These are phyloP conservation scores for Menura novaehollandiae DNA, from an alignment of 2,113 vertebrate species.

Conservation along the genomic window DNA sequence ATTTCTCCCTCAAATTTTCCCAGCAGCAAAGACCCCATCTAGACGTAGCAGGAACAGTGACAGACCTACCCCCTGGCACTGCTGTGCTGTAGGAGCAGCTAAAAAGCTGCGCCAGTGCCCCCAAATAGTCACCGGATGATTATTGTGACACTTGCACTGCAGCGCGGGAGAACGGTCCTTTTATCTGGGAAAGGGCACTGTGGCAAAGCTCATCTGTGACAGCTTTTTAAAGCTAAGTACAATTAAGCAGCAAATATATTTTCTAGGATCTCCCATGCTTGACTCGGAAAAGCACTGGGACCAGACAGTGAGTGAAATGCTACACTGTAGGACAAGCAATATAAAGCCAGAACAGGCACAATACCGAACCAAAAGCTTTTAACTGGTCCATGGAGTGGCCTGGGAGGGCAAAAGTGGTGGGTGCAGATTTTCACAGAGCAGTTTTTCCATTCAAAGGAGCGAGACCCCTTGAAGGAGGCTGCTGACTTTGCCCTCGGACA, in stretches of 20 bases:
- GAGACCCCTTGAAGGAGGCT: not conserved
- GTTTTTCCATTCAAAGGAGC: not conserved
- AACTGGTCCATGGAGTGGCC: rapidly evolving
- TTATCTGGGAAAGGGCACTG: not conserved
- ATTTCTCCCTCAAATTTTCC: not conserved
- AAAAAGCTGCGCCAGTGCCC: not conserved
- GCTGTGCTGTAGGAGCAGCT: not conserved
- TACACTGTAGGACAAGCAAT: not conserved
- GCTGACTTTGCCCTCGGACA: not conserved
- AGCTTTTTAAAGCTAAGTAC: not conserved
- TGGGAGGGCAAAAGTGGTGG: not conserved
- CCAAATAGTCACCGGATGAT: rapidly evolving
- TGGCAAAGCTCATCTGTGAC: not conserved
- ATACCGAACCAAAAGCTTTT: not conserved
- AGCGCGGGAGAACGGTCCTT: not conserved
- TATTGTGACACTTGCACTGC: not conserved
- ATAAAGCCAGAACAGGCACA: not conserved
- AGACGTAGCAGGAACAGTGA: not conserved
- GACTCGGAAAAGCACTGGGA: not conserved
- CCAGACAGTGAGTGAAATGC: not conserved
- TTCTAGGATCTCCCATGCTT: not conserved
- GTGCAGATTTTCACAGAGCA: not conserved
- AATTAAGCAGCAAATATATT: not conserved
- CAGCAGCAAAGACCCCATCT: not conserved
- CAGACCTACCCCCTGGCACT: not conserved